These are phyloP conservation scores for Tympanuchus pallidicinctus DNA, from an alignment of 2,113 vertebrate genomes.

Conservation along the genomic window DNA sequence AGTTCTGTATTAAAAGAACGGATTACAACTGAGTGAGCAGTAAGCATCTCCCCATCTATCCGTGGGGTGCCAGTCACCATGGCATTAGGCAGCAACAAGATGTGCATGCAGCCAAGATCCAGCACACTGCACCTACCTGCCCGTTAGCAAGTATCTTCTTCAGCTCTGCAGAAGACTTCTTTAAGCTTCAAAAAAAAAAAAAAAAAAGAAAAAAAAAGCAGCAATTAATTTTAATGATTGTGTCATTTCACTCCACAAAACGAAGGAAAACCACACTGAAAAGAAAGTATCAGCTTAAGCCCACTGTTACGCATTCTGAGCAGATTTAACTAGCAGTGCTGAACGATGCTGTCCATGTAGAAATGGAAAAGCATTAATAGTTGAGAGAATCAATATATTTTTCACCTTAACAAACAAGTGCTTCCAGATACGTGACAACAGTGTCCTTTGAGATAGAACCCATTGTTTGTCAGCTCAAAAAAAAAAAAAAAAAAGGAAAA, in stretches of 20 bases:
- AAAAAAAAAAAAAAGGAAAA: background rate
- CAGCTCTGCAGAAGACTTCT: constrained; percentile 96
- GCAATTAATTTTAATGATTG: background rate
- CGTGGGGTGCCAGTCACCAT: background rate
- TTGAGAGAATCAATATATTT: background rate
- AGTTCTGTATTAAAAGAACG: constrained; percentile 35
- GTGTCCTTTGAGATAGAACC: background rate
- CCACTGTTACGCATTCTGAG: background rate
- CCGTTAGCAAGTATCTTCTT: constrained; percentile 96
- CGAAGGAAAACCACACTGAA: accelerated
- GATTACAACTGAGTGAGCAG: background rate
- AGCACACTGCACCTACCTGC: constrained; percentile 82
- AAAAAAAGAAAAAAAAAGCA: background rate
- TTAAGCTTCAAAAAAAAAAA: constrained; percentile 87
- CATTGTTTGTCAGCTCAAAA: background rate
- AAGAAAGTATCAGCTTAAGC: background rate
- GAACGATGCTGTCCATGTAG: background rate
- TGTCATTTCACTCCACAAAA: background rate
- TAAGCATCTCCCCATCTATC: background rate
- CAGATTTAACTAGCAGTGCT: background rate
- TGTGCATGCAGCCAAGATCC: background rate
- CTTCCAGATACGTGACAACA: background rate
- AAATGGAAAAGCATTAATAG: background rate
- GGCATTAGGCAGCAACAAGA: background rate
- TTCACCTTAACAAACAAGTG: background rate